Base-by-base conservation (phyloP, 2,888 invertebrate species). In the Bruchidius siliquastri region DNA sequence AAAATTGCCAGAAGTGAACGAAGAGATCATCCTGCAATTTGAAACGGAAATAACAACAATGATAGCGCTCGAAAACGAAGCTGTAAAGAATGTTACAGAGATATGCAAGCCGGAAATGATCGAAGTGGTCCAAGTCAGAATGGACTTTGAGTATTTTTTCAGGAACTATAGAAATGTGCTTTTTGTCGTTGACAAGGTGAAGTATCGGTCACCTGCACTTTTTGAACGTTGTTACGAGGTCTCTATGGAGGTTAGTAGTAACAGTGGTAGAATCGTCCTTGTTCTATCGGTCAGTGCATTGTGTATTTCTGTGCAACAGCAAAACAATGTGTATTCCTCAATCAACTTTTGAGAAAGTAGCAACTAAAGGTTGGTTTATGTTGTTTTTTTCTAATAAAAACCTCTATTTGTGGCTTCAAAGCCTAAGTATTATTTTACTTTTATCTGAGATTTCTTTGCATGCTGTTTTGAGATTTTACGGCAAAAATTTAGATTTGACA, bases 171-270 rank as follows among this genome's bases (percentile, higher is more conserved):
- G 83, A 20, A 80, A 82, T 49, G 78, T 83, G 18, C 81, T 83
- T 74, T 78, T 80, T n/a, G 72, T 81, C 0, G 76, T 84, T 0
- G 81, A 84, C 71, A 79, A 83, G 4, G 80, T 88, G 21, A 87
- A 88, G 80, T 87, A 86, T 77, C 85, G 90, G 78, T 87, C 85
- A 74, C 79, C 84, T 73, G 90, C 90, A 0, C 83, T 88, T 76
- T 88, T 92, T 74, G 92, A 92, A 82, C 87, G 89, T 82, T 89
- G 90, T 3, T 88, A 88, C 80, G 85, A 88, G 32, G 82, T 91
- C 0, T 86, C 87, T 72, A 77, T 85, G 20, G 88, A 90, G 77
- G 49, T 49, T 49, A 49, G 49, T 49, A 26, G 8, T n/a, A n/a
- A n/a, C n/a, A n/a, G n/a, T n/a, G n/a, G n/a, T n/a, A n/a, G n/a